Evolutionary conservation across 2,113 vertebrate species (phyloP).

Genomic region (Labeo rohita): DNA sequence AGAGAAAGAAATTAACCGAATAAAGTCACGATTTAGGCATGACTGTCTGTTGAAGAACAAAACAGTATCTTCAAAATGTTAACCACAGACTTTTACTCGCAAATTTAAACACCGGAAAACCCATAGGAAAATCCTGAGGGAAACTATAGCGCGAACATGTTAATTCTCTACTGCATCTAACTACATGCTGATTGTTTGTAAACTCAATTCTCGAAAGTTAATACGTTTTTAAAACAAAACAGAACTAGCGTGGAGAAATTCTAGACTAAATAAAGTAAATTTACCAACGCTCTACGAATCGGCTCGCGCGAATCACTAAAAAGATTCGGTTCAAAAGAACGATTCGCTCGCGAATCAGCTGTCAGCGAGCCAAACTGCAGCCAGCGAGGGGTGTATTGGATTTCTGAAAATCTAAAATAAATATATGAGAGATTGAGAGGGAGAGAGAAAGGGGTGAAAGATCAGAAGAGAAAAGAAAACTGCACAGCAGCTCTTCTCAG

Average conservation of each 20-base stretch:
- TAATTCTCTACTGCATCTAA: neutral
- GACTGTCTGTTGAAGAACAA: neutral
- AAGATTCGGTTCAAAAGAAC: neutral
- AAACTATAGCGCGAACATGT: neutral
- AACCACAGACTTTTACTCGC: neutral
- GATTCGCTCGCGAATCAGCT: neutral
- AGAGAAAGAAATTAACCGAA: neutral
- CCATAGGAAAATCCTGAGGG: neutral
- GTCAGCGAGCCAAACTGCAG: constrained; percentile 19
- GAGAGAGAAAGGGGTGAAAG: constrained; percentile 22
- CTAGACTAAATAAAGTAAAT: neutral
- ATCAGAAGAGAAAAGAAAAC: constrained; percentile 47
- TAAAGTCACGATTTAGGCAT: neutral
- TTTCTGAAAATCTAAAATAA: constrained; percentile 36
- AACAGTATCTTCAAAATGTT: neutral
- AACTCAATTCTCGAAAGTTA: neutral
- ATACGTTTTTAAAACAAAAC: neutral
- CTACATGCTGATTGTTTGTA: neutral
- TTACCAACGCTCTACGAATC: neutral
- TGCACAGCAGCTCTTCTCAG: constrained; percentile 63
- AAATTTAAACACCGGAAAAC: neutral
- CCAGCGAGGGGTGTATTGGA: constrained; percentile 16
- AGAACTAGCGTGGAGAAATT: neutral
- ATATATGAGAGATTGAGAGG: constrained; percentile 26
- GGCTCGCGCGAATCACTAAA: constrained; percentile 2